phyloP scores from a whole-genome alignment of 2,113 vertebrate genomes.

The Microtus montanus region DNA sequence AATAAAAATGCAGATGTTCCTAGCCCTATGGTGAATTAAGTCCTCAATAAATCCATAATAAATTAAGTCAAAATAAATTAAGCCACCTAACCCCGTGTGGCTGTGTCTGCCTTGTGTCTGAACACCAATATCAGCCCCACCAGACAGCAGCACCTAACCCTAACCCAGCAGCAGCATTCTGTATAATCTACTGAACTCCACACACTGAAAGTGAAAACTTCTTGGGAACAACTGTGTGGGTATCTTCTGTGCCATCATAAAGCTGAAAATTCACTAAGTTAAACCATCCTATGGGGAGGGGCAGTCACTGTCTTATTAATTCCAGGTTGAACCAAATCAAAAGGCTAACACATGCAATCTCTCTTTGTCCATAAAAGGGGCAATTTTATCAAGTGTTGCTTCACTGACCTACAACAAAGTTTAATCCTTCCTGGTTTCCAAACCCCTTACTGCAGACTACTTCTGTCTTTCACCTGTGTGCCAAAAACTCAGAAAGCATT shows the following conservation, averaged over 20 bases:
- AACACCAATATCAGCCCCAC: too few relatives aligned
- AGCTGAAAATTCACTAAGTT: neutral
- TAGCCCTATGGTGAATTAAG: neutral
- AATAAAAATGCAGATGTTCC: neutral
- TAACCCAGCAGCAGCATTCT: neutral
- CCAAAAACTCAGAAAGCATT: neutral
- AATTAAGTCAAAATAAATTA: neutral
- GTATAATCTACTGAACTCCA: neutral
- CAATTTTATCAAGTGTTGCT: neutral
- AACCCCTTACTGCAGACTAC: neutral
- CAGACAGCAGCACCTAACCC: neutral
- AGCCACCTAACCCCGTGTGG: neutral
- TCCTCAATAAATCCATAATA: neutral
- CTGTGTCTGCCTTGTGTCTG: neutral
- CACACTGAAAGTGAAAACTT: neutral
- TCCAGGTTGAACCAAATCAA: neutral
- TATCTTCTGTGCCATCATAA: neutral
- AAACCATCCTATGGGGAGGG: neutral
- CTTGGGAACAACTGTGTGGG: neutral
- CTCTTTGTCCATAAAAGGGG: neutral
- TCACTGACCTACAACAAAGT: neutral
- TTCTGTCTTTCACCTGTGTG: neutral
- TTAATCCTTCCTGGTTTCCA: neutral
- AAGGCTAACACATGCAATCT: neutral
- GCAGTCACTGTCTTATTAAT: neutral